Percentiles rank a stretch among this genome's conserved stretches.
Conservation (phyloP, 1,140 invertebrate genomes). For the Oreohelix idahoensis region DNA sequence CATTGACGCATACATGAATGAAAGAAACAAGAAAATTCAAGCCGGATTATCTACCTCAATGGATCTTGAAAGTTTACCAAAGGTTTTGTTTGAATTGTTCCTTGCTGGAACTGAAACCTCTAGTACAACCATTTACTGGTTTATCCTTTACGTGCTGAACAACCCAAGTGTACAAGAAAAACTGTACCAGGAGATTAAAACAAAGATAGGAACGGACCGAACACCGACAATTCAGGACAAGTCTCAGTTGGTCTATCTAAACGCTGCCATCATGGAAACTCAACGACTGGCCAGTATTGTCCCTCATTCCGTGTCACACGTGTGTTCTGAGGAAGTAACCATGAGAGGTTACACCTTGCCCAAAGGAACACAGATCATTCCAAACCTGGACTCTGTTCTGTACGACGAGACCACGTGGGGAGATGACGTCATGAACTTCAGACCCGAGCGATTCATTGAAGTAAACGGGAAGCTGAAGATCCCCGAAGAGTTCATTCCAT, state of each 20-base stretch:
- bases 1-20: not conserved
- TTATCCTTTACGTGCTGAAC: not conserved
- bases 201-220: not conserved
- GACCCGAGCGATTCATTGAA: not conserved
- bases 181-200: not conserved
- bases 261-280: not conserved
- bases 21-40: not conserved
- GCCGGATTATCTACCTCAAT: not conserved
- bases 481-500: not conserved
- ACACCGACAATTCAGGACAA: not conserved
- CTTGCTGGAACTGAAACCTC: conserved; percentile 90
- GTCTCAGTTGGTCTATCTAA: not conserved
- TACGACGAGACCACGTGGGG: not conserved
- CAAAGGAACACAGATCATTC: not conserved
- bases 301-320: not conserved
- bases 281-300: not conserved
- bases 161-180: not conserved
- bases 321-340: not conserved
- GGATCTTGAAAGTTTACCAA: not conserved
- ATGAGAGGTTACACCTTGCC: not conserved
- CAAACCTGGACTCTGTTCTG: not conserved
- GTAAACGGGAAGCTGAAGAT: not conserved
- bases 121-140: conserved; percentile 1
- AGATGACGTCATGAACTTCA: not conserved
- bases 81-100: conserved; percentile 80